These are phyloP conservation scores for Sebastes steindachneri DNA, from an alignment of 2,797 vertebrate species.

Conservation along the genomic window DNA sequence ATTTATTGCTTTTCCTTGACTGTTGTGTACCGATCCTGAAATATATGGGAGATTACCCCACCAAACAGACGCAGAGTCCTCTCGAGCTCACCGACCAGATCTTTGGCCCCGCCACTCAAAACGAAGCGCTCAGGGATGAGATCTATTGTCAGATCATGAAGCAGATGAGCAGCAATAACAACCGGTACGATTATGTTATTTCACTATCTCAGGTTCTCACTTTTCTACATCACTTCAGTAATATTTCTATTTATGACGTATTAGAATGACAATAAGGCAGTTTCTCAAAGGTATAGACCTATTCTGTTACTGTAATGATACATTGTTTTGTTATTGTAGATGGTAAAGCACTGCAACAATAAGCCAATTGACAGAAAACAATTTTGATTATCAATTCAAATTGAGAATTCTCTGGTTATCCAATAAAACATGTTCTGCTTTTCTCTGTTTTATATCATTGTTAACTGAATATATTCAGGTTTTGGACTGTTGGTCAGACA, in stretches of 20 bases:
- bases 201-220: background rate
- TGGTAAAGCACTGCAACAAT: background rate
- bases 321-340: background rate
- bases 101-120: conserved; percentile 87
- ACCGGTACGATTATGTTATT: conserved; percentile 77
- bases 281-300: background rate
- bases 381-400: background rate
- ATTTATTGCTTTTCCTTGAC: conserved; percentile 81
- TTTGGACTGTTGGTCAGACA: background rate
- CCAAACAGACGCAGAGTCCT: conserved; percentile 85
- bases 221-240: background rate
- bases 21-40: conserved; percentile 89
- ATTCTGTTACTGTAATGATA: background rate
- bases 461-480: background rate
- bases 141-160: conserved; percentile 98
- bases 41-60: conserved; percentile 98
- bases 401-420: background rate
- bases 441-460: background rate
- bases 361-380: background rate
- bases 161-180: conserved; percentile 93
- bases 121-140: conserved; percentile 89
- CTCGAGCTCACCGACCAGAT: conserved; percentile 94
- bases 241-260: background rate
- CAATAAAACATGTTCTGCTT: background rate
- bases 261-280: background rate